A percentile compares a stretch with the other conserved stretches of the same genome.
phyloP scores from a whole-genome alignment of 1,140 invertebrate species.

The Drosophila willistoni region DNA sequence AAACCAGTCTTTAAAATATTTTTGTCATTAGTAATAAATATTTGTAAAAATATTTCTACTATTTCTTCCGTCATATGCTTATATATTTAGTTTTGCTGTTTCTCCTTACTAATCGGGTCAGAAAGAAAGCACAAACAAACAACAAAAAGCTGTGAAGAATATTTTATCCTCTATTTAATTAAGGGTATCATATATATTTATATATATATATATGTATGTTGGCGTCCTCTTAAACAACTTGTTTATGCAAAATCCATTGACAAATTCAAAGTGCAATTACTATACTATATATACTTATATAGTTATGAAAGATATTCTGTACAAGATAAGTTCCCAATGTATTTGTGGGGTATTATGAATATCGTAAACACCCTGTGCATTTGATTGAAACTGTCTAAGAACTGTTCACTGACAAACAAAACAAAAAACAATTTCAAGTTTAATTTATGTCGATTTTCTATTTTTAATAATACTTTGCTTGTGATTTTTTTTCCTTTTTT shows the following conservation, averaged over 20 bases:
- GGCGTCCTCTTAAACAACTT: constrained; percentile 5
- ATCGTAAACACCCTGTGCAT: constrained; percentile 33
- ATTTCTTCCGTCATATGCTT: constrained; percentile 20
- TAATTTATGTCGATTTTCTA: constrained; percentile 37
- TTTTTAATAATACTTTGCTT: constrained; percentile 77
- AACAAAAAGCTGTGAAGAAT: background rate
- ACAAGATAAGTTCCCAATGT: constrained; percentile 3
- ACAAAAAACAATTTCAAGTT: constrained; percentile 45
- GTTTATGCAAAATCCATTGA: constrained; percentile 19
- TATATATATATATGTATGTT: background rate
- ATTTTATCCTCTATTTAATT: constrained; percentile 13
- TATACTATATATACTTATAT: constrained; percentile 5
- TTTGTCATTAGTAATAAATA: constrained; percentile 51
- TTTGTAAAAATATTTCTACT: constrained; percentile 50
- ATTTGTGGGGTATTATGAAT: constrained; percentile 19
- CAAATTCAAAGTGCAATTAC: constrained; percentile 42
- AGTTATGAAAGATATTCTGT: constrained; percentile 9
- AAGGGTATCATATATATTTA: background rate
- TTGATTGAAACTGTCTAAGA: background rate
- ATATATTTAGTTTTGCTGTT: constrained; percentile 6
- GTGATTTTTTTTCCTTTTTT: constrained; percentile 43
- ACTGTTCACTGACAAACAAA: constrained; percentile 24
- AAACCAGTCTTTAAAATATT: constrained; percentile 80
- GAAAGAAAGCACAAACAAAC: constrained; percentile 1
- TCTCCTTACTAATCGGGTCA: background rate